These are phyloP conservation scores for Coptodon bakossiorum DNA, from an alignment of 2,113 vertebrate species.

Conservation along the genomic window DNA sequence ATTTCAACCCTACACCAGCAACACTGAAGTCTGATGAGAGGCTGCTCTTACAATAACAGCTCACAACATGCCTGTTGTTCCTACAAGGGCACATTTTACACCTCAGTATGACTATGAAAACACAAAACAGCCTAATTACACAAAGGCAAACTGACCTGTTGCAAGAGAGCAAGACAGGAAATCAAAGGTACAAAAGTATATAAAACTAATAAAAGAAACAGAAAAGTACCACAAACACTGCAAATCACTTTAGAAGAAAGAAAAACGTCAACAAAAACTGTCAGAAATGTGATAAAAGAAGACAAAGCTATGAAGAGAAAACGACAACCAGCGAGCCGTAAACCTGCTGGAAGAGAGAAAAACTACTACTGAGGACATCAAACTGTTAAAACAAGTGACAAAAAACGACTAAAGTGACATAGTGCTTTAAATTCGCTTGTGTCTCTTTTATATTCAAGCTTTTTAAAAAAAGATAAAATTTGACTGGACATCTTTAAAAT, in stretches of 20 bases:
- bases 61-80: rapidly evolving
- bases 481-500: background rate
- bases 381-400: background rate
- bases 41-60: background rate
- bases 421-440: rapidly evolving
- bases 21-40: background rate
- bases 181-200: background rate
- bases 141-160: background rate
- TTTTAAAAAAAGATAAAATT: background rate
- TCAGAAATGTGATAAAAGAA: background rate
- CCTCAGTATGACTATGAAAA: background rate
- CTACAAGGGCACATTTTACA: rapidly evolving
- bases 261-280: background rate
- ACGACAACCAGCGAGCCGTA: rapidly evolving
- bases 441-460: background rate
- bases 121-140: background rate
- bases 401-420: background rate
- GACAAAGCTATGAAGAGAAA: background rate
- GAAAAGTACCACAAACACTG: background rate
- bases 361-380: background rate
- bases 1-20: background rate
- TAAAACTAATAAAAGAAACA: background rate
- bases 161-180: background rate
- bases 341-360: background rate
- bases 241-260: background rate